phyloP scores from a whole-genome alignment of 1,140 invertebrate genomes.

The Ceratina calcarata region DNA sequence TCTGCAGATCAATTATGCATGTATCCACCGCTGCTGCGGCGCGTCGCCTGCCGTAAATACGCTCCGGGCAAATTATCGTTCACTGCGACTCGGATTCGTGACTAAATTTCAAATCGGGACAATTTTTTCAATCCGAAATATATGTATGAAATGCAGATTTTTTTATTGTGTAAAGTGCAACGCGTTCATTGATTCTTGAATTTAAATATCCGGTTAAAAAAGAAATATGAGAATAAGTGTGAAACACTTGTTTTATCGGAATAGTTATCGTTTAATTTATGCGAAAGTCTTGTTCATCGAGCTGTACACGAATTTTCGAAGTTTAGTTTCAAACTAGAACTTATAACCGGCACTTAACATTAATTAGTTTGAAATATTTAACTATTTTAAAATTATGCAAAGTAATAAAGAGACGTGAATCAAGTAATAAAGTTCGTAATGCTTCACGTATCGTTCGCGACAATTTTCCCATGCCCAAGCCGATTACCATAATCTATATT shows the following conservation, averaged over 20 bases:
- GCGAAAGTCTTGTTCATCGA: not conserved
- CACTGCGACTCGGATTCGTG: too few species aligned
- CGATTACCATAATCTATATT: too few species aligned
- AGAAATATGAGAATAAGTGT: not conserved
- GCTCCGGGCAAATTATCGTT: conserved; percentile 11
- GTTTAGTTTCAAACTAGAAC: not conserved
- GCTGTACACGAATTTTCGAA: not conserved
- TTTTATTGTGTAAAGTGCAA: not conserved
- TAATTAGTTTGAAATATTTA: not conserved
- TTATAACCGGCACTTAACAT: not conserved
- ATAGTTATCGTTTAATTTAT: not conserved
- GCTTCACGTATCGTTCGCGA: too few species aligned
- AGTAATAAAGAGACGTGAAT: not conserved
- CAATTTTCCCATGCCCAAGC: too few species aligned
- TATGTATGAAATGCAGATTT: not conserved
- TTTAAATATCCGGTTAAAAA: not conserved
- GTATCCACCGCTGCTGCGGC: not conserved
- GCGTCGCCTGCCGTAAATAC: not conserved
- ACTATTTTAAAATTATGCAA: not conserved
- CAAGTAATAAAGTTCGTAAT: too few species aligned
- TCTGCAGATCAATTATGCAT: conserved; percentile 59
- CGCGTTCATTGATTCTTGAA: too few species aligned
- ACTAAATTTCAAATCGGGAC: too few species aligned
- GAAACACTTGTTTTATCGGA: not conserved
- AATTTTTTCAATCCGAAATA: too few species aligned